Conservation (phyloP, 2,888 invertebrate genomes). For the Lycocerus yunnanus region DNA sequence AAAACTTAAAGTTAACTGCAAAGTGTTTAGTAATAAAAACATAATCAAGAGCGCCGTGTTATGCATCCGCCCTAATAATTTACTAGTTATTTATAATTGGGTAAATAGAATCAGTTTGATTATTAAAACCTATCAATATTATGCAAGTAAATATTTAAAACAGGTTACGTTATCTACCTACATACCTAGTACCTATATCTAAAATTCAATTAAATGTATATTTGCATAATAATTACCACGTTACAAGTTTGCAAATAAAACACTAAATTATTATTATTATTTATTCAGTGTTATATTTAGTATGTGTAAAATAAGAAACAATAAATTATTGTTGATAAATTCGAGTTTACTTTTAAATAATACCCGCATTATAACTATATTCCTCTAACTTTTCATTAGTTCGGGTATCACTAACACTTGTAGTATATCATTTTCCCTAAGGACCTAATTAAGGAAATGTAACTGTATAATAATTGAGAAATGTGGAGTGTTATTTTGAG, state of each 20-base stretch:
- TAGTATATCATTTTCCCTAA: constrained; percentile 22
- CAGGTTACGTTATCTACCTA: not conserved
- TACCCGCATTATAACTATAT: not conserved
- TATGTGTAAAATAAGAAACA: not conserved
- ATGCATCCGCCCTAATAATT: not conserved
- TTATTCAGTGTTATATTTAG: not conserved
- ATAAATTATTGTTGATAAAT: not conserved
- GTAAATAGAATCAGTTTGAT: not conserved
- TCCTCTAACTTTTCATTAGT: not conserved
- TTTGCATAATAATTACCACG: not conserved
- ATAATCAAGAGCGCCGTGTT: not conserved
- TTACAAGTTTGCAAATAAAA: not conserved
- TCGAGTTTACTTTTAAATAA: not conserved
- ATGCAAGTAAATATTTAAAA: not conserved
- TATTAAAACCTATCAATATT: not conserved
- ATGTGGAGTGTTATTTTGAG: constrained; percentile 20
- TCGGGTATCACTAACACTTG: not conserved
- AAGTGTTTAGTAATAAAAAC: not conserved
- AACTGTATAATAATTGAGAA: constrained; percentile 27
- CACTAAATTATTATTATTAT: not conserved
- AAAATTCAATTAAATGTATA: not conserved
- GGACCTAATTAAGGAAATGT: constrained; percentile 27
- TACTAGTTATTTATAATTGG: not conserved
- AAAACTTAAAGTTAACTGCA: not conserved
- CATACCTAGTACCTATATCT: not conserved